These are phyloP conservation scores for Fundulus diaphanus DNA, from an alignment of 2,797 vertebrate species.

Conservation along the genomic window DNA sequence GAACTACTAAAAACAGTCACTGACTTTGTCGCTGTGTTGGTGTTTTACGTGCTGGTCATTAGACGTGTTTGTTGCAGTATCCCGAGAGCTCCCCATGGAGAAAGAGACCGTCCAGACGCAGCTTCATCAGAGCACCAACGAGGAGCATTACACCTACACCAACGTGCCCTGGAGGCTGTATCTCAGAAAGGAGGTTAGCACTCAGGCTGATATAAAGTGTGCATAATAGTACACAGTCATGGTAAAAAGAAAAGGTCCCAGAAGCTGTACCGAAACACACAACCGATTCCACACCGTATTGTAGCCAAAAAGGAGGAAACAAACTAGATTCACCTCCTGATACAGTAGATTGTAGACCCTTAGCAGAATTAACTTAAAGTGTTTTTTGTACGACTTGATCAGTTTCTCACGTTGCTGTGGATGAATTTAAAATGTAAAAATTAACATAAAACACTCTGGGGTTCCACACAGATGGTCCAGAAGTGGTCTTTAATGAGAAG, in stretches of 20 bases:
- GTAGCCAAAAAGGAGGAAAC: not conserved
- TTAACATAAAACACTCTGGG: not conserved
- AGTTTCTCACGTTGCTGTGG: not conserved
- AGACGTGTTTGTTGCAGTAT: slow-evolving; percentile 62
- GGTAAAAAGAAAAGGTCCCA: not conserved
- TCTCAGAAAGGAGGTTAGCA: slow-evolving; percentile 91
- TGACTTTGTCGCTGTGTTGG: not conserved
- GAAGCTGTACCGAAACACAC: not conserved
- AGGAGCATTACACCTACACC: slow-evolving; percentile 92
- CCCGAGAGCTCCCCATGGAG: slow-evolving; percentile 86
- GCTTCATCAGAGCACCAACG: slow-evolving; percentile 85
- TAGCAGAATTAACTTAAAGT: not conserved
- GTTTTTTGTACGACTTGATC: not conserved
- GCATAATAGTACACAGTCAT: not conserved
- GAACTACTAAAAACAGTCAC: not conserved
- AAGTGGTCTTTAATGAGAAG: not conserved
- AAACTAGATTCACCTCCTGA: not conserved
- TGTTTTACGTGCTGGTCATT: not conserved
- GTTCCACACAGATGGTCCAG: not conserved
- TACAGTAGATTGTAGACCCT: not conserved
- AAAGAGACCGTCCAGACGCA: slow-evolving; percentile 87
- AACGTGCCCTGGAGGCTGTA: slow-evolving; percentile 93
- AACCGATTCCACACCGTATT: not conserved
- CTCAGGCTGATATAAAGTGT: not conserved
- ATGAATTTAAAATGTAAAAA: not conserved